phyloP scores from a whole-genome alignment of 2,113 vertebrate genomes.

The Cnemophilus loriae region DNA sequence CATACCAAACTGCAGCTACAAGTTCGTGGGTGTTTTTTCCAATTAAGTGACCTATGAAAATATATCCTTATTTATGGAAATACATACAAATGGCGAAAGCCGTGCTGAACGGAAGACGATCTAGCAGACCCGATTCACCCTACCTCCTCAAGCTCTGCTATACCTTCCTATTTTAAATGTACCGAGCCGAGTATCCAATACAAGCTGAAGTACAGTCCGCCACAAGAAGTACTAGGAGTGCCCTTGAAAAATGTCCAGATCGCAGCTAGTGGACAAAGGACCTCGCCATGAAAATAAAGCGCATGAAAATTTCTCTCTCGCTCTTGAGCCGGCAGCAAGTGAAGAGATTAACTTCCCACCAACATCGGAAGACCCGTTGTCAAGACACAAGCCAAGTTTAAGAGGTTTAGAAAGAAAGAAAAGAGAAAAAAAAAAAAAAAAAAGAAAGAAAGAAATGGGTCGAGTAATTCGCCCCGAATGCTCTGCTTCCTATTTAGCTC shows the following conservation, averaged over 20 bases:
- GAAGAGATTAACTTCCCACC: constrained; percentile 3
- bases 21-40: neutral
- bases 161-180: neutral
- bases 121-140: neutral
- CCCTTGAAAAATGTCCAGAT: constrained; percentile 46
- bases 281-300: neutral
- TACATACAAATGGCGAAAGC: neutral
- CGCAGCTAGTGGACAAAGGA: constrained; percentile 23
- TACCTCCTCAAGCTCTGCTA: neutral
- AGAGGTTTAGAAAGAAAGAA: neutral
- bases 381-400: neutral
- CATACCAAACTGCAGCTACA: neutral
- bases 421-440: rapidly evolving
- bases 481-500: neutral
- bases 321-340: neutral
- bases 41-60: neutral
- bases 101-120: neutral
- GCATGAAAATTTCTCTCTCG: neutral
- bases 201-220: constrained; percentile 15
- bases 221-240: constrained; percentile 2
- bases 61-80: neutral
- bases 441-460: neutral
- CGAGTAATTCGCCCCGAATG: neutral
- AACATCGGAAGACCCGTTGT: neutral
- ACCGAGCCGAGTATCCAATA: neutral